These are phyloP conservation scores for Cherax destructor DNA, from an alignment of 1,140 invertebrate genomes.

Conservation along the genomic window DNA sequence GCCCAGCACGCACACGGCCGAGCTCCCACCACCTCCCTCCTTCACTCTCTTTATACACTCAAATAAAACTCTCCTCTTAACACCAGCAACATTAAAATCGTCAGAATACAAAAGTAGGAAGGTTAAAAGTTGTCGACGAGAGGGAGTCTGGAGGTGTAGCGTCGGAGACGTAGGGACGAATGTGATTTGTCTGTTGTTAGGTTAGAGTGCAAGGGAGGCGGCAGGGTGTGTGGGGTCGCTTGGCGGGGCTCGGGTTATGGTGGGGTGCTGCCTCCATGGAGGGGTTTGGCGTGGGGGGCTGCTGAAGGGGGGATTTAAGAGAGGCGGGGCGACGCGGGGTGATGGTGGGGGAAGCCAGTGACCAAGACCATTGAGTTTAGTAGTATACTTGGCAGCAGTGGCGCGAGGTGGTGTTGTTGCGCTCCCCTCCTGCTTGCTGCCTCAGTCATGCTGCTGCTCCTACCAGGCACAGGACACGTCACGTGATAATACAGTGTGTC, in stretches of 20 bases:
- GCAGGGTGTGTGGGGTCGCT: not conserved
- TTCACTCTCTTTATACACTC: not conserved
- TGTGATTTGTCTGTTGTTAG: not conserved
- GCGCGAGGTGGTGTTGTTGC: not conserved
- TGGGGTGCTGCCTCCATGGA: not conserved
- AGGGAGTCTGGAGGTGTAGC: too few species aligned
- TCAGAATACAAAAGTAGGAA: too few species aligned
- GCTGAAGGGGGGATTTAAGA: too few species aligned
- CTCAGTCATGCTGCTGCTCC: not conserved
- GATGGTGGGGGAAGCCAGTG: not conserved
- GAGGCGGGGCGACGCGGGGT: not conserved
- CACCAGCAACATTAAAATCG: not conserved
- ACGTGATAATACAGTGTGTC: not conserved
- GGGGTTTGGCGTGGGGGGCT: not conserved
- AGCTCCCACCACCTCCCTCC: too few species aligned
- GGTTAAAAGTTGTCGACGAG: too few species aligned
- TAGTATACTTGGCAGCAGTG: not conserved
- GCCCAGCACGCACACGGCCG: not conserved
- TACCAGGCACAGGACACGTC: constrained; percentile 4
- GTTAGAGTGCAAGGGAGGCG: not conserved
- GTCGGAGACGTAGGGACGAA: not conserved
- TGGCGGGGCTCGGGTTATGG: not conserved
- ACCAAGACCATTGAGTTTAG: constrained; percentile 13
- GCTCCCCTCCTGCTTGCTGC: not conserved
- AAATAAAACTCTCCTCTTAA: not conserved